These are phyloP conservation scores for Limnephilus lunatus DNA, from an alignment of 2,888 invertebrate species.

Conservation along the genomic window DNA sequence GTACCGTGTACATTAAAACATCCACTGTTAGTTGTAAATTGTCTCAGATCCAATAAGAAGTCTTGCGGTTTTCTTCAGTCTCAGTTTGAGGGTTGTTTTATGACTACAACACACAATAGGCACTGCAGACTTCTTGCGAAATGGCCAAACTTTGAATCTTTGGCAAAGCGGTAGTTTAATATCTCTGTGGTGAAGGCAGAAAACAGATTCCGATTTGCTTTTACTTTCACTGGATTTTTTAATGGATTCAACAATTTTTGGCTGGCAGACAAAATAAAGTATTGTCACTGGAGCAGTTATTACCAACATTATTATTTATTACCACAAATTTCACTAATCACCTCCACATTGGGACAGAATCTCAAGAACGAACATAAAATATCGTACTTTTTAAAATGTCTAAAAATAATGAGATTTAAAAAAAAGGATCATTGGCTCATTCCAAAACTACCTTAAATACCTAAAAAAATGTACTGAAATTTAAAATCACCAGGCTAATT, in stretches of 20 bases:
- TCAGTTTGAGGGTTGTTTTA: conserved; percentile 48
- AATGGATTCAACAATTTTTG: neutral
- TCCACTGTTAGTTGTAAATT: conserved; percentile 56
- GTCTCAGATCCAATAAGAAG: conserved; percentile 56
- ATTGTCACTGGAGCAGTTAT: neutral
- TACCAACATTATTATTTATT: neutral
- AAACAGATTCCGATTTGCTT: neutral
- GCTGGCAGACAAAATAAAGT: neutral
- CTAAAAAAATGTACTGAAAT: too few species aligned
- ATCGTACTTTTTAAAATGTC: too few species aligned
- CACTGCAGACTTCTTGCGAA: conserved; percentile 15
- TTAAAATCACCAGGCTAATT: neutral
- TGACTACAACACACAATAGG: conserved; percentile 47
- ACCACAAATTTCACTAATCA: neutral
- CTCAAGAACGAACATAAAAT: neutral
- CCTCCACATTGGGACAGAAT: neutral
- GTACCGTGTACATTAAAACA: conserved; percentile 47
- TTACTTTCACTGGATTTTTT: neutral
- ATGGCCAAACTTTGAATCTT: conserved; percentile 33
- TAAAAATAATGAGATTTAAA: too few species aligned
- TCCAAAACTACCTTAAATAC: too few species aligned
- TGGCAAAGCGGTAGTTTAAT: conserved; percentile 27
- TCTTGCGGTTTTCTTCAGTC: conserved; percentile 46
- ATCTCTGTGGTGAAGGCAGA: neutral
- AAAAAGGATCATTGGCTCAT: too few species aligned